Conservation (phyloP, 1,140 invertebrate species). For the Saccostrea glomerata region DNA sequence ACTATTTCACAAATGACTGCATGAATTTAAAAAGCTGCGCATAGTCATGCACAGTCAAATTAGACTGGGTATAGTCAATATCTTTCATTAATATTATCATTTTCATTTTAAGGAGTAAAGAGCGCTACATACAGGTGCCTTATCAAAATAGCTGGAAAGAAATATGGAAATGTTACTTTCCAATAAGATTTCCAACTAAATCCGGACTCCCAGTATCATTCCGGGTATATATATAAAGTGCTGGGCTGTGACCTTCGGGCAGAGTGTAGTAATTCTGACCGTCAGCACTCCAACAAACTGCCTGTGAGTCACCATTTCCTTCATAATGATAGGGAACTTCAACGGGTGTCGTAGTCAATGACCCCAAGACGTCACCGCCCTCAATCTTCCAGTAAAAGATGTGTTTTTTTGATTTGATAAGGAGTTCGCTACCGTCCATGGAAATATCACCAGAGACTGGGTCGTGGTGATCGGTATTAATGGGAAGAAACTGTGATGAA, state of each 20-base stretch:
- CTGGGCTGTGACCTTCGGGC: conserved; percentile 56
- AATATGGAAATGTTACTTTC: too few relatives aligned
- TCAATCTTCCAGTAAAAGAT: conserved; percentile 56
- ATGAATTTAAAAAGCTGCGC: too few relatives aligned
- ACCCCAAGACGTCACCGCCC: conserved; percentile 53
- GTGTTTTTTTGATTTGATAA: conserved; percentile 61
- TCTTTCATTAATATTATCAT: too few relatives aligned
- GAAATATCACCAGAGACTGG: conserved; percentile 66
- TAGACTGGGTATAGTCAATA: too few relatives aligned
- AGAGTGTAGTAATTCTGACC: conserved; percentile 47
- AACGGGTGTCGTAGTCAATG: neutral
- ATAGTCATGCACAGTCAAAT: too few relatives aligned
- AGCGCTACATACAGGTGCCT: too few relatives aligned
- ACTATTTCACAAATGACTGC: too few relatives aligned
- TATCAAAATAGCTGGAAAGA: too few relatives aligned
- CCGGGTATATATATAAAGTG: conserved; percentile 52
- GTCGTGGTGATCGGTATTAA: conserved; percentile 59
- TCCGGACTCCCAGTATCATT: neutral
- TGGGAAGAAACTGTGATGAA: conserved; percentile 25
- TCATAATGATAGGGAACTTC: conserved; percentile 56
- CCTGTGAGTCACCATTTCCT: conserved; percentile 53
- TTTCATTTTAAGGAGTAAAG: too few relatives aligned
- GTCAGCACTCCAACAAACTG: conserved; percentile 57
- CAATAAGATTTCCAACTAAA: neutral
- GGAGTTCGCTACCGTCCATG: conserved; percentile 60